Conservation (phyloP, 2,113 vertebrate genomes). For the Oncorhynchus gorbuscha region DNA sequence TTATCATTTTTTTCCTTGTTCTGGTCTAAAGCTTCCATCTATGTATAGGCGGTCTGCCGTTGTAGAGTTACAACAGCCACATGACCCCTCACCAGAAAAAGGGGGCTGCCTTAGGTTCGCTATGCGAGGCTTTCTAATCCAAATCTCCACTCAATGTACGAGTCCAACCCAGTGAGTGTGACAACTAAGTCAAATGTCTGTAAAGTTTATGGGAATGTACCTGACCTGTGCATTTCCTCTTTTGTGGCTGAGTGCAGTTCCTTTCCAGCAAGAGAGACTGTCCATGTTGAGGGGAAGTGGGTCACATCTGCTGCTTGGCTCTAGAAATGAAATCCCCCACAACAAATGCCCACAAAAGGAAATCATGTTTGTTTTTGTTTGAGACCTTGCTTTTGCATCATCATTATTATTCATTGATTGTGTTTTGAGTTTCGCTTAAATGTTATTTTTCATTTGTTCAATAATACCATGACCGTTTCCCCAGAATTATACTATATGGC, state of each 20-base stretch:
- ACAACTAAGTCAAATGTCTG: conserved; percentile 43
- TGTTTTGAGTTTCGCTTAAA: conserved; percentile 56
- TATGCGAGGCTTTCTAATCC: conserved; percentile 33
- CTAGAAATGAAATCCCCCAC: conserved; percentile 28
- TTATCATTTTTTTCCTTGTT: conserved; percentile 60
- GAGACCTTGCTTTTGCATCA: conserved; percentile 45
- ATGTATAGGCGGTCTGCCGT: conserved; percentile 34
- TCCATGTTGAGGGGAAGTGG: conserved; percentile 29
- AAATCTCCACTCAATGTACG: conserved; percentile 42
- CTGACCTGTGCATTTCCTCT: conserved; percentile 47
- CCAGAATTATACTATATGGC: conserved; percentile 50
- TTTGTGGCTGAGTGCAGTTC: conserved; percentile 37
- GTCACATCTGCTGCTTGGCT: conserved; percentile 43
- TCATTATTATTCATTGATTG: conserved; percentile 58
- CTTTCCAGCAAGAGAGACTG: background rate
- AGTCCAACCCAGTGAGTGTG: conserved; percentile 41
- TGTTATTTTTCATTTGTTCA: conserved; percentile 40
- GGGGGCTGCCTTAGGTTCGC: conserved; percentile 63
- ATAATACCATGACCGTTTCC: conserved; percentile 44
- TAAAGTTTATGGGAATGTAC: conserved; percentile 45
- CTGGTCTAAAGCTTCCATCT: conserved; percentile 65
- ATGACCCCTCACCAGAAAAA: conserved; percentile 41
- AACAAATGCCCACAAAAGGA: conserved; percentile 59
- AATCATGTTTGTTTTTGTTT: conserved; percentile 64
- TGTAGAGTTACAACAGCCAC: conserved; percentile 57